Evolutionary conservation across 2,113 vertebrate genomes (phyloP), one percentile per base, ranked within the genome.

Genomic region (Dasyornis broadbenti): DNA sequence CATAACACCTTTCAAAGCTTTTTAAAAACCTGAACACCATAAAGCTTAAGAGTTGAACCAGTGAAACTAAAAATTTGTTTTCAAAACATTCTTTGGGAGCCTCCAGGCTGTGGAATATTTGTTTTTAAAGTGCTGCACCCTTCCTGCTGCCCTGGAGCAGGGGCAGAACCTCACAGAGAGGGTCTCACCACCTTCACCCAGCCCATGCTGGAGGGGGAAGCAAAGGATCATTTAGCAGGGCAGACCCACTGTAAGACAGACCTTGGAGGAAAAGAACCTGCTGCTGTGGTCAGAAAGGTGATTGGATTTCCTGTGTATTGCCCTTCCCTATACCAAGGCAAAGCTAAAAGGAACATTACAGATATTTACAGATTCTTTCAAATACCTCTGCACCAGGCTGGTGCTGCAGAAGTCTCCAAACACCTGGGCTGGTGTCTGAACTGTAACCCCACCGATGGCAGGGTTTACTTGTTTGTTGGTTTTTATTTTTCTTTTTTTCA

Each of bases 401-500:
- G 31, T 6, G 10, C 22, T 72, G 35, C 54, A 66, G 42, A 37
- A 69, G 3, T 70, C 37, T 57, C 77, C 28, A 15, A 15, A 61
- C 23, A 59, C 33, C 33, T 37, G 28, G 24, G 12, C 5, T 44
- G 5, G 6, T 16, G 12, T 37, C 23, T 45, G 42, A 66, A 0
- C 9, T 47, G 27, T 45, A 57, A 27, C 47, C 45, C 13, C 42
- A 82, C 11, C 15, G 42, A 5, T 10, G 23, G 21, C 10, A 2
- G 12, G 3, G 0, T 2, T 11, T 37, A 14, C 26, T n/a, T 56
- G 6, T 12, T 69, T 30, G 9, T 44, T 44, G 28, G 3, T 3
- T 6, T 1, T 11, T n/a, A 15, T 37, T 1, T 12, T 39, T 23
- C n/a, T n/a, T n/a, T 15, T 9, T n/a, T n/a, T 15, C 8, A 16